phyloP scores from a whole-genome alignment of 2,797 vertebrate species.

The Cyprinella venusta region DNA sequence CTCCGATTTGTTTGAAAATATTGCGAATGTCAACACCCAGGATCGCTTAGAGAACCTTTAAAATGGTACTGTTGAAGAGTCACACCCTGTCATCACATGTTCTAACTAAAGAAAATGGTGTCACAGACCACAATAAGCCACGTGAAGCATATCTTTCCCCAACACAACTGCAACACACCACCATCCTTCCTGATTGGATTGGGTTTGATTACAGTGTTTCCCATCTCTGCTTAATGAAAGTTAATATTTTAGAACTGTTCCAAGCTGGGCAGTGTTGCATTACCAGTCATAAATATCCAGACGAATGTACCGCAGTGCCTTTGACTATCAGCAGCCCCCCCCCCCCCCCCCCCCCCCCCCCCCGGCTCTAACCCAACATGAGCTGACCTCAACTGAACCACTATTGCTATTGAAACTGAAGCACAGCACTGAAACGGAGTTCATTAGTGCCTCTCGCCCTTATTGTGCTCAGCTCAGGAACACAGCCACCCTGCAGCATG shows the following conservation, averaged over 20 bases:
- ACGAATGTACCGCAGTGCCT: slow-evolving; percentile 6
- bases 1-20: too few species aligned
- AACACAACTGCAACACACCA: slow-evolving; percentile 20
- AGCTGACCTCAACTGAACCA: slow-evolving; percentile 52
- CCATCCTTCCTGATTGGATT: slow-evolving; percentile 36
- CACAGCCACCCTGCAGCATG: slow-evolving; percentile 25
- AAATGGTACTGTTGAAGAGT: background rate
- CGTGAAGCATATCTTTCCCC: background rate
- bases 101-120: background rate
- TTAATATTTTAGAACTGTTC: slow-evolving; percentile 40
- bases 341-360: background rate
- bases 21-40: too few species aligned
- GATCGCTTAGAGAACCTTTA: too few species aligned
- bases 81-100: background rate
- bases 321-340: slow-evolving; percentile 22
- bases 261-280: slow-evolving; percentile 5
- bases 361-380: background rate
- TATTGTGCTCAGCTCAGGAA: background rate
- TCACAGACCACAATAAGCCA: background rate
- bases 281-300: slow-evolving; percentile 44
- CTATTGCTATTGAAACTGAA: slow-evolving; percentile 34
- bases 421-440: slow-evolving; percentile 39
- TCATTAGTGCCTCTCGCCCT: slow-evolving; percentile 50
- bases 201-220: slow-evolving; percentile 32
- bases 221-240: slow-evolving; percentile 23